Percentiles rank a stretch among this genome's conserved stretches.
These are phyloP conservation scores for Rhabdomys dilectus DNA, from an alignment of 2,113 vertebrate species.

Conservation along the genomic window DNA sequence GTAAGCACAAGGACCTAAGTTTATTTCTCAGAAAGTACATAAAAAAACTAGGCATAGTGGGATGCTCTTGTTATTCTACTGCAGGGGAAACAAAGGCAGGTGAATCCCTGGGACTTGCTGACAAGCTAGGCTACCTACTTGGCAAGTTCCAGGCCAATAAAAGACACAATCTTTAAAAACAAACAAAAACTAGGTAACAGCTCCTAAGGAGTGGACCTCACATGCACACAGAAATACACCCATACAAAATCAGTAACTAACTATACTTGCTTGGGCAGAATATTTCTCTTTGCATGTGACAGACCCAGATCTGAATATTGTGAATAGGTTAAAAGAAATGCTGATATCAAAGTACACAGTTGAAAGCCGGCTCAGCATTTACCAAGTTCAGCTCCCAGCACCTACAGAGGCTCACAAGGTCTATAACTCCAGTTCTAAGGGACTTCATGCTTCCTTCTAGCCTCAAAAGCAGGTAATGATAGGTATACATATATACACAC, in stretches of 20 bases:
- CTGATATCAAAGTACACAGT: not conserved
- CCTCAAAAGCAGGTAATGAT: no score
- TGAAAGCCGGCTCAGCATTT: not conserved
- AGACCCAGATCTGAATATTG: not conserved
- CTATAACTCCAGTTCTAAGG: not conserved
- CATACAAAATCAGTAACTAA: not conserved
- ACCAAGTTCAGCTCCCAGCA: not conserved
- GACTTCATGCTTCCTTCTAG: not conserved
- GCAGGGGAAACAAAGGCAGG: not conserved
- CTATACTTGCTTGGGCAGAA: not conserved
- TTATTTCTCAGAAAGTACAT: not conserved
- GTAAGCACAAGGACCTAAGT: not conserved
- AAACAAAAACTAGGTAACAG: not conserved
- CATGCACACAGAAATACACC: not conserved
- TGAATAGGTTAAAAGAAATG: slow-evolving; percentile 43
- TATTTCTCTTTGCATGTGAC: not conserved
- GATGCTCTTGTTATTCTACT: not conserved
- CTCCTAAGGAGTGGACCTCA: not conserved
- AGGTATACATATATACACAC: not conserved
- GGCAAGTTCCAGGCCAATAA: not conserved
- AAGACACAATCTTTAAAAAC: not conserved
- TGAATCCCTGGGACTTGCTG: not conserved
- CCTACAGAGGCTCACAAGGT: not conserved
- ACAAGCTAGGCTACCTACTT: not conserved
- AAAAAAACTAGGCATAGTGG: not conserved